Base-by-base conservation (phyloP, 2,797 vertebrate species). In the Protonibea diacanthus region DNA sequence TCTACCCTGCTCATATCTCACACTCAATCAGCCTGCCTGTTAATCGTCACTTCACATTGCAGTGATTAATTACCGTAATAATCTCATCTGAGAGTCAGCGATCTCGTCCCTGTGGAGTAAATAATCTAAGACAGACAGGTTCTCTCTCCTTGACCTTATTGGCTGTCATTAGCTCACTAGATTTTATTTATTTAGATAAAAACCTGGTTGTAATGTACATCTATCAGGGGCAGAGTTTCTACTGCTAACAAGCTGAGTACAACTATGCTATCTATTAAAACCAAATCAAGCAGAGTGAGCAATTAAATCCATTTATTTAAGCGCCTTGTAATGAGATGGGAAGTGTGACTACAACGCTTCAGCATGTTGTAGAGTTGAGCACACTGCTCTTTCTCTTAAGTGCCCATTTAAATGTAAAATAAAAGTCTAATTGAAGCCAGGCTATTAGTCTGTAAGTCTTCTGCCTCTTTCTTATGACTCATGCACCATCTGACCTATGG, bases 1-100 rank as follows among this genome's bases (percentile, higher is more conserved):
- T 67, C 33, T 65, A 44, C 29, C 52, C 57, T 74, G 58, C 68
- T 81, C 61, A 53, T 63, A 77, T 71, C 73, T 86, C 72, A 61
- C 74, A 72, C 52, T 71, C 63, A 80, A 57, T 87, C 86, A 82
- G 61, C 65, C 77, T 69, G 77, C 45, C 33, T 77, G 53, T 82
- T 90, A 88, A 81, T 85, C 65, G 53, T 66, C 51, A 77, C 80
- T 88, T 80, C 68, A 82, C 65, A 79, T 62, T 71, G 58, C 77
- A 79, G 21, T 86, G 81, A 89, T 86, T 91, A 89, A 91, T 92
- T 90, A 88, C 81, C 66, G 59, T 85, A 78, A 81, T 91, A 86
- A 90, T 91, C 78, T 89, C 74, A 86, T 89, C 80, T 75, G 82
- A 87, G 84, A 78, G 57, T 71, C 69, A 42, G 73, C 87, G 84